Evolutionary conservation across 2,888 invertebrate genomes (phyloP).

Genomic region (Eilema caniola): DNA sequence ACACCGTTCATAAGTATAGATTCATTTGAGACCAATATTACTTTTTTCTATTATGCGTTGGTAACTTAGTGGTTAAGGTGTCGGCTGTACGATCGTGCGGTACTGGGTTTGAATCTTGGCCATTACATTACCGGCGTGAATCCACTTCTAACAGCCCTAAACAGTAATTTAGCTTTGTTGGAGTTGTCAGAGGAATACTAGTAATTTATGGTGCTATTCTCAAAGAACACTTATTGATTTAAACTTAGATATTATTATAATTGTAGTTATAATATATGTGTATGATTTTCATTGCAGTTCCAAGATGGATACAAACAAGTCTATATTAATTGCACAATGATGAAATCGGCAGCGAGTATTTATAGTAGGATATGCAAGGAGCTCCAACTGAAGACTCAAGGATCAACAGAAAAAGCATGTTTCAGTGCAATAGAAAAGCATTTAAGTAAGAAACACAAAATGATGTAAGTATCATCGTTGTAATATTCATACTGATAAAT

Average conservation of each 20-base stretch:
- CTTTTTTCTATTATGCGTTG: neutral
- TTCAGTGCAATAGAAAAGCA: constrained; percentile 90
- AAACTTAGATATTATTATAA: neutral
- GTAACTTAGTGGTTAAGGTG: no score
- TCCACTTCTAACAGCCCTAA: no score
- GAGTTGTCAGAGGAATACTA: no score
- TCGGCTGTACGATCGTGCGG: no score
- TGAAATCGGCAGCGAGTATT: constrained; percentile 93
- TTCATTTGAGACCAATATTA: neutral
- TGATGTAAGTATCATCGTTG: constrained; percentile 87
- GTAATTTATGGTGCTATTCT: no score
- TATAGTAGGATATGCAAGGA: constrained; percentile 93
- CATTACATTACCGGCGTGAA: no score
- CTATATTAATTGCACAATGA: constrained; percentile 95
- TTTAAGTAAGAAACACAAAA: constrained; percentile 89
- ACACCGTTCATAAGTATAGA: neutral
- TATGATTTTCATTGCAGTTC: constrained; percentile 71
- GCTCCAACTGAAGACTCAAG: constrained; percentile 86
- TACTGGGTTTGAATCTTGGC: no score
- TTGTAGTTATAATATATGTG: neutral
- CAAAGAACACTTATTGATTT: no score
- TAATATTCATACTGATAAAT: neutral
- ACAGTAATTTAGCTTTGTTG: no score
- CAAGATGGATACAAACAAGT: constrained; percentile 87
- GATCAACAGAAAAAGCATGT: constrained; percentile 89